These are phyloP conservation scores for Diabrotica undecimpunctata DNA, from an alignment of 1,140 invertebrate genomes.

Conservation along the genomic window DNA sequence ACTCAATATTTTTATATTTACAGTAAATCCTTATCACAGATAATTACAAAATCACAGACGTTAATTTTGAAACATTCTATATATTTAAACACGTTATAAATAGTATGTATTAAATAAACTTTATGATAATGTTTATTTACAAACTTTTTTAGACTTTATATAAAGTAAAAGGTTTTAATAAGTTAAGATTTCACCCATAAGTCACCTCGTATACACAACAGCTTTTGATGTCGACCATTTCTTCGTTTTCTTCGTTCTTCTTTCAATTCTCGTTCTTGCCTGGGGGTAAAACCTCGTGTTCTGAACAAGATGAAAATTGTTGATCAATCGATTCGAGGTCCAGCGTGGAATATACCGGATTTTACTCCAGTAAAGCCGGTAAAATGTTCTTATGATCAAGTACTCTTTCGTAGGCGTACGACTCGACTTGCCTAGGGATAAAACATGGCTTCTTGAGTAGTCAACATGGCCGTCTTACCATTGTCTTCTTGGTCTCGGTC, in stretches of 20 bases:
- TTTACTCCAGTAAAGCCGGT: slow-evolving; percentile 2
- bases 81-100: too few species aligned
- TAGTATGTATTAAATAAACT: too few species aligned
- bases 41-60: too few species aligned
- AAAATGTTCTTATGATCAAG: slow-evolving; percentile 39
- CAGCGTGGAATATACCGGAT: slow-evolving; percentile 26
- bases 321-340: slow-evolving; percentile 21
- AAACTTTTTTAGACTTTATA: too few species aligned
- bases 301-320: slow-evolving; percentile 15
- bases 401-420: slow-evolving; percentile 41
- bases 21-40: too few species aligned
- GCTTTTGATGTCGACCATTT: neutral
- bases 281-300: slow-evolving; percentile 2
- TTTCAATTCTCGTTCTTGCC: neutral
- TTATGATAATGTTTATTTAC: too few species aligned
- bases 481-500: slow-evolving; percentile 31
- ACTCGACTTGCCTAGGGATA: slow-evolving; percentile 38
- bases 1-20: too few species aligned
- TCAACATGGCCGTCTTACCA: slow-evolving; percentile 46
- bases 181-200: too few species aligned
- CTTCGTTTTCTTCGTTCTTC: slow-evolving; percentile 5
- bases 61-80: too few species aligned
- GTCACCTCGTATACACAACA: too few species aligned
- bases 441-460: slow-evolving; percentile 50
- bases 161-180: too few species aligned